phyloP scores from a whole-genome alignment of 2,797 vertebrate genomes.

The Myripristis jacobus region DNA sequence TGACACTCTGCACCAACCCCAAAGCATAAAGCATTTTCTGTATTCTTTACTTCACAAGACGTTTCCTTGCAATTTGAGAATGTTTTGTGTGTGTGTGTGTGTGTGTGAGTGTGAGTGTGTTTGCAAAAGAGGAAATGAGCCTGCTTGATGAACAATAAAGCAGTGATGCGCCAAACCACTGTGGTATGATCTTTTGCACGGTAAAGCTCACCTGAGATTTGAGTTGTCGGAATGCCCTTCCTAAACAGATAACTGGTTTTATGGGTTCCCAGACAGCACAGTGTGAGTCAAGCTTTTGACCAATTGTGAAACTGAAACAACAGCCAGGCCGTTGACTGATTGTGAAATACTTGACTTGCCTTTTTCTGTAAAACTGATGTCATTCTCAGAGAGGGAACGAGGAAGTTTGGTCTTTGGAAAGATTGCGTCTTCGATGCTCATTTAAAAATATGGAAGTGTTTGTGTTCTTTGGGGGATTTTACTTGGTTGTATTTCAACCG shows the following conservation, averaged over 20 bases:
- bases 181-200: neutral
- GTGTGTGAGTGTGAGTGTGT: no score
- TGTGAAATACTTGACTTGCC: slow-evolving; percentile 41
- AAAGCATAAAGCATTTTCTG: neutral
- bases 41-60: neutral
- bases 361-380: slow-evolving; percentile 46
- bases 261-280: neutral
- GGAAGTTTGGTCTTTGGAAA: slow-evolving; percentile 42
- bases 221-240: no score
- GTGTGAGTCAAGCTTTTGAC: slow-evolving; percentile 7
- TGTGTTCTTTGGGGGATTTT: slow-evolving; percentile 34
- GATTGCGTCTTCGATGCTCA: slow-evolving; percentile 16
- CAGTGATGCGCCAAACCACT: neutral
- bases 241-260: neutral
- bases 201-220: neutral
- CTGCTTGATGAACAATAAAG: no score
- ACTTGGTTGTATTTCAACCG: slow-evolving; percentile 17
- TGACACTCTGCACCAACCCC: slow-evolving; percentile 10
- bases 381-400: slow-evolving; percentile 26
- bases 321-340: slow-evolving; percentile 26
- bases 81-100: no score
- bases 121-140: no score
- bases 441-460: slow-evolving; percentile 23
- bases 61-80: neutral
- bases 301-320: neutral